Percentiles rank a stretch among this genome's conserved stretches.
Evolutionary conservation across 2,113 vertebrate species (phyloP).

Genomic region (Gymnogyps californianus): DNA sequence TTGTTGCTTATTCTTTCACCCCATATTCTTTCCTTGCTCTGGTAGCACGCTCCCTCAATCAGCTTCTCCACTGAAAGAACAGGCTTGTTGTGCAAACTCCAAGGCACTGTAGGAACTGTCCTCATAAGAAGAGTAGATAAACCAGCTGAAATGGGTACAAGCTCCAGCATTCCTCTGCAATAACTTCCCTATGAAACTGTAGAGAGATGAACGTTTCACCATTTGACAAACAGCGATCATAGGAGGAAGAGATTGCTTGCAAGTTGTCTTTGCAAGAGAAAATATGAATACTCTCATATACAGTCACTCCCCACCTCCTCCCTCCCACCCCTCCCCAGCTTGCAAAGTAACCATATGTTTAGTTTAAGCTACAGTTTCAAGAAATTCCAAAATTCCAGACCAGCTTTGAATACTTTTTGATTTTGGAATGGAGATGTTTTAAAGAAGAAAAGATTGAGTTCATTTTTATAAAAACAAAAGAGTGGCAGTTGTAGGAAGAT

Average conservation of each 20-base stretch:
- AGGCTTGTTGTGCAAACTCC: background rate
- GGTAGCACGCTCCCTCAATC: background rate
- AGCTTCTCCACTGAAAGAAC: background rate
- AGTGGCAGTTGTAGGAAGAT: background rate
- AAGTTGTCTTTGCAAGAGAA: background rate
- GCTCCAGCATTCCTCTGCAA: background rate
- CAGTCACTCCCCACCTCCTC: background rate
- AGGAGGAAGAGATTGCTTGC: background rate
- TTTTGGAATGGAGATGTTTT: background rate
- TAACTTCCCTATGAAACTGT: background rate
- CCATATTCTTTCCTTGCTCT: background rate
- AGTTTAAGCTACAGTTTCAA: background rate
- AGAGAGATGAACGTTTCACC: background rate
- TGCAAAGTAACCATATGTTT: background rate
- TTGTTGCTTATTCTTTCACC: background rate
- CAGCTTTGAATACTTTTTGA: background rate
- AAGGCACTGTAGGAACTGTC: background rate
- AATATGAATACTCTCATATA: background rate
- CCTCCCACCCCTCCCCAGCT: fast-evolving
- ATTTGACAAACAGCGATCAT: background rate
- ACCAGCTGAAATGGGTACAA: background rate
- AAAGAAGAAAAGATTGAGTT: background rate
- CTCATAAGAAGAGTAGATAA: background rate
- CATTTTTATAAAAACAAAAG: background rate
- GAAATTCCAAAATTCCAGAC: background rate